These are phyloP conservation scores for Diarsia rubi DNA, from an alignment of 2,888 invertebrate species.

Conservation along the genomic window DNA sequence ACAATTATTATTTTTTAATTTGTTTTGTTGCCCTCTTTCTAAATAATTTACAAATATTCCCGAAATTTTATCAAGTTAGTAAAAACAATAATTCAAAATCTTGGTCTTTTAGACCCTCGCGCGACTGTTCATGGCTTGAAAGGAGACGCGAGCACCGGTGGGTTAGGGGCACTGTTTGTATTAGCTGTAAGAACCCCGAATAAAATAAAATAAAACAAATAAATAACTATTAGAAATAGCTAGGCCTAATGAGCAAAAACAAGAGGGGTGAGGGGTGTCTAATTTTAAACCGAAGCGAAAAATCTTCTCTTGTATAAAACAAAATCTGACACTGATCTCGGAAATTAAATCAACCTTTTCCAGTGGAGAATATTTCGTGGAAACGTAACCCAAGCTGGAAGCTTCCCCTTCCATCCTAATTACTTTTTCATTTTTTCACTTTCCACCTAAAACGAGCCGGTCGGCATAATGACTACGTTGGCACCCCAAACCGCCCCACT, in stretches of 20 bases:
- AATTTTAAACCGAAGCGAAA: neutral
- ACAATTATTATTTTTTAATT: no score
- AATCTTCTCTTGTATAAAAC: constrained; percentile 14
- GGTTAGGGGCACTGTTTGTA: no score
- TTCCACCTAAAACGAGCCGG: constrained; percentile 40
- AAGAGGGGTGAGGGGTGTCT: neutral
- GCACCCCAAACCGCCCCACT: constrained; percentile 41
- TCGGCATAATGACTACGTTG: constrained; percentile 52
- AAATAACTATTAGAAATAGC: neutral
- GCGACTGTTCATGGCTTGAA: no score
- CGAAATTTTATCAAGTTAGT: no score
- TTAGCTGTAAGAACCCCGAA: no score
- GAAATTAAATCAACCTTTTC: constrained; percentile 55
- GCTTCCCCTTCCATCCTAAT: constrained; percentile 56
- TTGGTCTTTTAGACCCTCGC: no score
- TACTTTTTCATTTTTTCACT: constrained; percentile 63
- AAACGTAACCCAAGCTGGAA: constrained; percentile 46
- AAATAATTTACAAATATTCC: no score
- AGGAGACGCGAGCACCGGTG: no score
- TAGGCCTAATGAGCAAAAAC: neutral
- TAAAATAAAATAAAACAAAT: no score
- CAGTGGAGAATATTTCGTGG: constrained; percentile 37
- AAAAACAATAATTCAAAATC: no score
- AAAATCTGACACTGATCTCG: constrained; percentile 42
- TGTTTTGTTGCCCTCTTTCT: no score